Evolutionary conservation across 2,888 invertebrate genomes (phyloP), one percentile per base, ranked within the genome.

Genomic region (Agrotis ipsilon): DNA sequence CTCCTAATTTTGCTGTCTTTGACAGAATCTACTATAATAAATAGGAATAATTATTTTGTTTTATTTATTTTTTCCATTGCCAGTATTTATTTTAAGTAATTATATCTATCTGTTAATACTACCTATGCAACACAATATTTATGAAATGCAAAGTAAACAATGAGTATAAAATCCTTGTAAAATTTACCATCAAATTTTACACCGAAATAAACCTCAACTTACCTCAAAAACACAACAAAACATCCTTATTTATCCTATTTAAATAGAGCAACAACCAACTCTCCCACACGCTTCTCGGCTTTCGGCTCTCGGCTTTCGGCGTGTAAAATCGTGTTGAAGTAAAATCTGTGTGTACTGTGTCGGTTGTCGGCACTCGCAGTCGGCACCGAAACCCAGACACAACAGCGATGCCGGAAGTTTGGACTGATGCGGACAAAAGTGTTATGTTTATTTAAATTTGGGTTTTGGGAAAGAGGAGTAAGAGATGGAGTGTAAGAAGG

Each of bases 331-430:
- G 61, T 46, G 64, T 58, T 58, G 55, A 78, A 65, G 58, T 68
- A 27, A 72, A 79, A 79, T 79, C 82, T 81, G 78, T 77, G 70
- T 75, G 46, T 55, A 64, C 54, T 21, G 70, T 43, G 54, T 52
- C 19, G 49, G n/a, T 62, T 64, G 60, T 62, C 45, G 65, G 46
- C 60, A n/a, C 24, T 80, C 54, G 54, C 54, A 57, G 66, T 78
- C 61, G 54, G 69, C 70, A 74, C 79, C 79, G 71, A 81, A 78
- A 70, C 75, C 52, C 79, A 82, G 86, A 84, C 84, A 83, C 80
- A 82, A 81, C 82, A 64, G 46, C 67, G 66, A 72, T 61, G 58
- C 71, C 75, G 81, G 83, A 85, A 80, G 55, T 73, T 71, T n/a
- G 9, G 72, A 83, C 80, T 46, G 63, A 49, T 21, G 62, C 0